A percentile compares a stretch with the other conserved stretches of the same genome.
Conservation (phyloP, 2,888 invertebrate genomes). For the Drosophila neoperkinsi region DNA sequence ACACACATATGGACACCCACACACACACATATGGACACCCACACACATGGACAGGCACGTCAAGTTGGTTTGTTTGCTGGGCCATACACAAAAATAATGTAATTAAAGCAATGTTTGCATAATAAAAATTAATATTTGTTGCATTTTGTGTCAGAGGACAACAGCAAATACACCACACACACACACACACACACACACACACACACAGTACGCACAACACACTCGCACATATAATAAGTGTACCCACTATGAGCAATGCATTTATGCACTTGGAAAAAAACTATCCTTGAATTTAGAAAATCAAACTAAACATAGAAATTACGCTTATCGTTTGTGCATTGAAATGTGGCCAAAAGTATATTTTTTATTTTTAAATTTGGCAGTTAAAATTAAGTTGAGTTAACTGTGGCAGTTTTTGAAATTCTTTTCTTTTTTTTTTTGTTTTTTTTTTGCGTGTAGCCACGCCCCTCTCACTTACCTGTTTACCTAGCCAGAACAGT, state of each 20-base stretch:
- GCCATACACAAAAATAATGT: slow-evolving; percentile 76
- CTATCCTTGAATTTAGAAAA: not conserved
- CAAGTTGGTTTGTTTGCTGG: slow-evolving; percentile 67
- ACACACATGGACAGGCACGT: slow-evolving; percentile 76
- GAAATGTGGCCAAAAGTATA: not conserved
- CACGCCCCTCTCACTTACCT: slow-evolving; percentile 11
- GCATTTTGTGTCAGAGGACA: slow-evolving; percentile 64
- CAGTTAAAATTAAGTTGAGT: not conserved
- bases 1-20: slow-evolving; percentile 72
- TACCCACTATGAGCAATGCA: slow-evolving; percentile 17
- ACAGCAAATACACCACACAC: slow-evolving; percentile 3
- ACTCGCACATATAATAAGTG: slow-evolving; percentile 5
- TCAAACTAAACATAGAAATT: not conserved
- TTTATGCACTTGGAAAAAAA: slow-evolving; percentile 10
- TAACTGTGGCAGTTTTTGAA: not conserved
- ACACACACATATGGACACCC: slow-evolving; percentile 81
- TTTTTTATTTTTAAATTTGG: not conserved
- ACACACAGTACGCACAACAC: not conserved
- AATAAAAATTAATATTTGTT: slow-evolving; percentile 80
- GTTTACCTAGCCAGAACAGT: slow-evolving; percentile 51
- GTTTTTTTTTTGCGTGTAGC: not conserved
- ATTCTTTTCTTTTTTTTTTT: not conserved
- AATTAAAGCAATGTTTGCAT: slow-evolving; percentile 79
- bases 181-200: not conserved
- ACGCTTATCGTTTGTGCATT: not conserved